These are phyloP conservation scores for Pseudois nayaur DNA, from an alignment of 2,113 vertebrate genomes.

Conservation along the genomic window DNA sequence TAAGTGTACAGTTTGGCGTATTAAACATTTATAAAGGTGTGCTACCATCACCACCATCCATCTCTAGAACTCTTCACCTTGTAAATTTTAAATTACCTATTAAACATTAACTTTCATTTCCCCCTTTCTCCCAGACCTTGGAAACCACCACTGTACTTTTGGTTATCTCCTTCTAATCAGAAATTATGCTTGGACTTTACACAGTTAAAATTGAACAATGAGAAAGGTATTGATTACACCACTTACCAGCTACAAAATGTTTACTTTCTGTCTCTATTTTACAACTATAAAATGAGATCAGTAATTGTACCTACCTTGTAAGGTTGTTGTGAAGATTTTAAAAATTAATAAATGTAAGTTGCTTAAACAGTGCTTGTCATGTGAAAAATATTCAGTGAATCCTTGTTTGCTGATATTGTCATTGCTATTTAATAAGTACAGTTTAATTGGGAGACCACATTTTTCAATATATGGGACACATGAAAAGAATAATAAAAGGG, in stretches of 20 bases:
- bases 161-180: background rate
- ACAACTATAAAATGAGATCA: background rate
- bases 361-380: background rate
- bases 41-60: background rate
- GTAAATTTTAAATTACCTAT: background rate
- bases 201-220: background rate
- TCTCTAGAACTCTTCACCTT: background rate
- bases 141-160: background rate
- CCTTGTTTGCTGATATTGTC: background rate
- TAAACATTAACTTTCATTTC: background rate
- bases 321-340: background rate
- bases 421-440: background rate
- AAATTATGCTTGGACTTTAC: background rate
- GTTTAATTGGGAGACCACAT: background rate
- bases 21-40: background rate
- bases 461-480: background rate
- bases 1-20: background rate
- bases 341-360: background rate
- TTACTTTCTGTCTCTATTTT: background rate
- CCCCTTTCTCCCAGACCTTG: background rate
- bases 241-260: background rate
- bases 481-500: background rate
- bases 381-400: background rate
- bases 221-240: background rate
- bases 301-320: background rate